phyloP scores from a whole-genome alignment of 2,113 vertebrate genomes.

The Rana temporaria region DNA sequence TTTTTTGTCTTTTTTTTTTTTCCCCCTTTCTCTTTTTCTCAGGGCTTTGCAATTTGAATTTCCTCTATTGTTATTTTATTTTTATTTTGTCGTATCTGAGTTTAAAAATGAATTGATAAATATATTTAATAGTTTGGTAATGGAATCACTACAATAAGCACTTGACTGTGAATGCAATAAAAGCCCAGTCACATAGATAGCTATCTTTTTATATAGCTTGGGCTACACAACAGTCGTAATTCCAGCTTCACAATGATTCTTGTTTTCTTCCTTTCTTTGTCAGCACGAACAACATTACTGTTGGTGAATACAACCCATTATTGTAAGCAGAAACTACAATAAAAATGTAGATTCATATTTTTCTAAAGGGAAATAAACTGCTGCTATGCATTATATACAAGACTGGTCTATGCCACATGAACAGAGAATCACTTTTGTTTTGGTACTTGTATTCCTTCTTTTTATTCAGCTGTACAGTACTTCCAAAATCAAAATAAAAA shows the following conservation, averaged over 20 bases:
- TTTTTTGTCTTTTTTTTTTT: conserved; percentile 76
- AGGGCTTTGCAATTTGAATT: conserved; percentile 91
- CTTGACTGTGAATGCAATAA: conserved; percentile 88
- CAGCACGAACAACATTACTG: conserved; percentile 75
- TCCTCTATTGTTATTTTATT: conserved; percentile 74
- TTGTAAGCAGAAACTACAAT: conserved; percentile 76
- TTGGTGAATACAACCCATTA: conserved; percentile 75
- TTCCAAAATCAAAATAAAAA: conserved; percentile 85
- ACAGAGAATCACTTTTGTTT: conserved; percentile 83
- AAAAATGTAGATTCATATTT: conserved; percentile 79
- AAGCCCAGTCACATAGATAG: conserved; percentile 19
- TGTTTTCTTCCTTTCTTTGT: conserved; percentile 61
- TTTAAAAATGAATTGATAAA: conserved; percentile 78
- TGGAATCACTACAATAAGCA: conserved; percentile 95
- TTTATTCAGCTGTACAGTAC: conserved; percentile 81
- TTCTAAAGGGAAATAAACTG: conserved; percentile 88
- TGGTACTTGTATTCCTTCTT: conserved; percentile 79
- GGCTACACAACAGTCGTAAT: conserved; percentile 64
- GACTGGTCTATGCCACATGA: conserved; percentile 83
- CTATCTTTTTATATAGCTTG: conserved; percentile 61
- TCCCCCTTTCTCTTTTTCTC: conserved; percentile 85
- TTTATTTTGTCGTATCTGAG: conserved; percentile 75
- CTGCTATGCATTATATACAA: conserved; percentile 83
- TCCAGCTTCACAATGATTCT: conserved; percentile 67
- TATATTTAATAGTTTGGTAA: conserved; percentile 77